Evolutionary conservation across 2,797 vertebrate species (phyloP), one percentile per base, ranked within the genome.

Genomic region (Mionectes olivaceus): DNA sequence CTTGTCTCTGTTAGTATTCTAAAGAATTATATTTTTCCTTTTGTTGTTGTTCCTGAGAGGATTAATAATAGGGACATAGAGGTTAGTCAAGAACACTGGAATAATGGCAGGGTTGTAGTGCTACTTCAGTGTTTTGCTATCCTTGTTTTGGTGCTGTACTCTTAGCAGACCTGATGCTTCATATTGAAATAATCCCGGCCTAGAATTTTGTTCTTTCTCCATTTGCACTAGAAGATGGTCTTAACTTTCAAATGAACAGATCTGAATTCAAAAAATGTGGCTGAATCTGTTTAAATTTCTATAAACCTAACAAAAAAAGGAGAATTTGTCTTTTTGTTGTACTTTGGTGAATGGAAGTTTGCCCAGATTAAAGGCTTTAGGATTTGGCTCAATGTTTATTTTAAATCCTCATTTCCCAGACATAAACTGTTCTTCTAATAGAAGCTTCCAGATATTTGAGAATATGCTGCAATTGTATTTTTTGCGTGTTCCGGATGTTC

Each of bases 401-500:
- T 94, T 83, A 92, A 94, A 86, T 93, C 61, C 43, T 93, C 32
- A 67, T 88, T 96, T 95, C 74, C 74, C 82, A 95, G 91, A 94
- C 56, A 77, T 86, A 84, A 96, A 86, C 77, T 86, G 22, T 78
- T 96, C 70, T 65, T 96, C 77, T 93, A 90, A 76, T 88, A 61
- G 94, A 84, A 90, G 84, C 73, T 63, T 89, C 84, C 89, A 93
- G 91, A 96, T 94, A 90, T 81, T 94, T 94, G 77, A 92, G 85
- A 94, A 87, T 88, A 94, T 64, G 70, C 83, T 60, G 33, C 87
- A 90, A 64, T 87, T 91, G 79, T 95, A 76, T 91, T 92, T 96
- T 96, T 92, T 95, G 77, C 2, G 1, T 50, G 59, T 37, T 83
- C 22, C 4, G 33, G 59, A 67, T 88, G 28, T 93, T 14, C 79